phyloP scores from a whole-genome alignment of 2,888 invertebrate species.

The Idaea biselata region DNA sequence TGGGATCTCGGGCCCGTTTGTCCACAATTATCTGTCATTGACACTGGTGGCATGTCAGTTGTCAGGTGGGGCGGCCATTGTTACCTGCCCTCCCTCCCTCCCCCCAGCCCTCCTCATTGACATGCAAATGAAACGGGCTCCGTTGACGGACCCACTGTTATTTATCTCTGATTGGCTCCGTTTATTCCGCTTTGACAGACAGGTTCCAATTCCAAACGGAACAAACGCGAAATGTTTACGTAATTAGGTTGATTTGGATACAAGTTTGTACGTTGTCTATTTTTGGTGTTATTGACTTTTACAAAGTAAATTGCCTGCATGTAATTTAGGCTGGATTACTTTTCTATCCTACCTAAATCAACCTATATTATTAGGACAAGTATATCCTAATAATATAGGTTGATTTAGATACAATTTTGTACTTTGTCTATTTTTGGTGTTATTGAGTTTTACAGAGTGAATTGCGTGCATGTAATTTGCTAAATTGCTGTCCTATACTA shows the following conservation, averaged over 20 bases:
- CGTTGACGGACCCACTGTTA: constrained; percentile 68
- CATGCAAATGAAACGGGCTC: constrained; percentile 75
- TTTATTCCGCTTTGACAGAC: constrained; percentile 74
- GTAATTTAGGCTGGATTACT: too few relatives aligned
- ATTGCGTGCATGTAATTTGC: too few relatives aligned
- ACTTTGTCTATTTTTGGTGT: too few relatives aligned
- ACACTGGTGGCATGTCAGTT: constrained; percentile 38
- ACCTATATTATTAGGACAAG: too few relatives aligned
- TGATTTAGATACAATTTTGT: too few relatives aligned
- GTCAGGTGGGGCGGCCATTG: constrained; percentile 62
- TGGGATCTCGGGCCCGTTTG: constrained; percentile 19
- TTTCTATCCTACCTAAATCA: too few relatives aligned
- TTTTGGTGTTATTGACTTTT: neutral
- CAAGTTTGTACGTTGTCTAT: neutral
- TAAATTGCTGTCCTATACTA: too few relatives aligned
- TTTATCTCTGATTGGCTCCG: constrained; percentile 78
- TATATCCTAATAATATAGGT: too few relatives aligned
- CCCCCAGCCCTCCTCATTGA: constrained; percentile 54
- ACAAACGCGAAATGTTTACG: constrained; percentile 50
- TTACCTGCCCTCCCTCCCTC: constrained; percentile 36
- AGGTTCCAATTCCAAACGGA: constrained; percentile 67
- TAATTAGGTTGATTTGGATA: constrained; percentile 42
- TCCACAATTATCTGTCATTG: constrained; percentile 29
- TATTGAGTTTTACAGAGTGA: too few relatives aligned
- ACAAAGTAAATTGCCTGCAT: too few relatives aligned